Evolutionary conservation across 1,140 invertebrate genomes (phyloP).

Genomic region (Probaryconus sp.): DNA sequence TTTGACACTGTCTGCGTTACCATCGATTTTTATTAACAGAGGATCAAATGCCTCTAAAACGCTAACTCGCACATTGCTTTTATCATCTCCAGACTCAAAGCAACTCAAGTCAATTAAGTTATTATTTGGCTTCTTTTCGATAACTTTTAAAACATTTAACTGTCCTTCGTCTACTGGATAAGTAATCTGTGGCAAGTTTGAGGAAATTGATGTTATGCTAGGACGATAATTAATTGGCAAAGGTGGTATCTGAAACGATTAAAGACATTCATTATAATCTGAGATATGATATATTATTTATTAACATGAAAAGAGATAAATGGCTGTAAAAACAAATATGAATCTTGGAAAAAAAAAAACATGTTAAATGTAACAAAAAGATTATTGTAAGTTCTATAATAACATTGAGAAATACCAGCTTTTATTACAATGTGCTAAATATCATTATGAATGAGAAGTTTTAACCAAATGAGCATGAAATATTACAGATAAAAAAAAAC

Average conservation of each 20-base stretch:
- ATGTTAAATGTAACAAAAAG: too few relatives aligned
- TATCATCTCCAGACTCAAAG: slow-evolving; percentile 75
- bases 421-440: too few relatives aligned
- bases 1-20: slow-evolving; percentile 54
- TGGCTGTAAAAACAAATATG: too few relatives aligned
- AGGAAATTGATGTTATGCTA: slow-evolving; percentile 60
- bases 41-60: slow-evolving; percentile 92
- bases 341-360: too few relatives aligned
- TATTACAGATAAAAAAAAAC: too few relatives aligned
- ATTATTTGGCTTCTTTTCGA: slow-evolving; percentile 79
- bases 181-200: slow-evolving; percentile 58
- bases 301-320: background rate
- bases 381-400: too few relatives aligned
- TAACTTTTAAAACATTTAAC: slow-evolving; percentile 75
- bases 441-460: too few relatives aligned
- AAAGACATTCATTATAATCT: too few relatives aligned
- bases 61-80: slow-evolving; percentile 85
- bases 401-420: too few relatives aligned
- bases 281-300: slow-evolving; percentile 9
- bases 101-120: slow-evolving; percentile 80
- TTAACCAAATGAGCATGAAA: too few relatives aligned
- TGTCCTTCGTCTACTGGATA: slow-evolving; percentile 69
- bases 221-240: slow-evolving; percentile 74
- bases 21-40: slow-evolving; percentile 81
- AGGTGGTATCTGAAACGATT: slow-evolving; percentile 74